A percentile compares a stretch with the other conserved stretches of the same genome.
Evolutionary conservation across 2,797 vertebrate species (phyloP).

Genomic region (Sebastes itinus): DNA sequence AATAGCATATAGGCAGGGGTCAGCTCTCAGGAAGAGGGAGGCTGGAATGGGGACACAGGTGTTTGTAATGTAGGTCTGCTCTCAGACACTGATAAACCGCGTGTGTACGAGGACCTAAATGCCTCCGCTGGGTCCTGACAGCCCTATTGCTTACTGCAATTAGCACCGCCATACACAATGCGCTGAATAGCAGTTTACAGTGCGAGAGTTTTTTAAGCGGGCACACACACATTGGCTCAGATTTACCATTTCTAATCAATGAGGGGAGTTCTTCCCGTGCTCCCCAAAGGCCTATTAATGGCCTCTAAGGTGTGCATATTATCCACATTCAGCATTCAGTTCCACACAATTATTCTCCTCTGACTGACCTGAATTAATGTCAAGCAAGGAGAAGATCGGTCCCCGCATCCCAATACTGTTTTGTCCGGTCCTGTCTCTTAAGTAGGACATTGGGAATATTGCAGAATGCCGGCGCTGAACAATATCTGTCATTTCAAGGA

Average conservation of each 20-base stretch:
- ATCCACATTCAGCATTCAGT: constrained; percentile 81
- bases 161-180: constrained; percentile 74
- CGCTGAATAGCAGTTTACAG: constrained; percentile 79
- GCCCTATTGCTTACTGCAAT: constrained; percentile 84
- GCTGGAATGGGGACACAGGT: constrained; percentile 84
- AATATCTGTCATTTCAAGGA: constrained; percentile 29
- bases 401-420: constrained; percentile 68
- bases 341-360: constrained; percentile 77
- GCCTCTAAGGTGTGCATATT: constrained; percentile 80
- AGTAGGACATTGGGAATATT: constrained; percentile 73
- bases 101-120: constrained; percentile 76
- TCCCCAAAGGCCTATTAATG: constrained; percentile 80
- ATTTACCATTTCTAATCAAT: constrained; percentile 84
- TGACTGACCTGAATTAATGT: constrained; percentile 83
- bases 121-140: constrained; percentile 80
- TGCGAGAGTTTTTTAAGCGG: constrained; percentile 50
- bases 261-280: constrained; percentile 64
- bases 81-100: constrained; percentile 72
- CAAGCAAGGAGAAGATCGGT: constrained; percentile 53
- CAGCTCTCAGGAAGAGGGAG: constrained; percentile 58
- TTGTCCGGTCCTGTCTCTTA: constrained; percentile 69
- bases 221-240: constrained; percentile 74
- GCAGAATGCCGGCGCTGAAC: constrained; percentile 20
- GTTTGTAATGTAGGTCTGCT: constrained; percentile 80
- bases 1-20: constrained; percentile 61